Evolutionary conservation across 2,888 invertebrate species (phyloP).

Genomic region (Plusia festucae): DNA sequence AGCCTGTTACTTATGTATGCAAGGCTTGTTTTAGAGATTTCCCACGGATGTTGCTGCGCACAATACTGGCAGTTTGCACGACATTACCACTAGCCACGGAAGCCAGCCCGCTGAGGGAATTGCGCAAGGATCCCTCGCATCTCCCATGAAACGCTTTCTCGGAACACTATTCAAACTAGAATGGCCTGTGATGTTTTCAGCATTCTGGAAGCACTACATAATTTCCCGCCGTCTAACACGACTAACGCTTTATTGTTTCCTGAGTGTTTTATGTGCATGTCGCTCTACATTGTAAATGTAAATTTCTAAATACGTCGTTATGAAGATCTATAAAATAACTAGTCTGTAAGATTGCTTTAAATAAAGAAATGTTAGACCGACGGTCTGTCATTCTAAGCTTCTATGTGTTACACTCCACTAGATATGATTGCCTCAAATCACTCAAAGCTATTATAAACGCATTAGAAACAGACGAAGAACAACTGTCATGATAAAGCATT

Average conservation of each 20-base stretch:
- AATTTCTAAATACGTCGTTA: background rate
- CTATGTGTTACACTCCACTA: conserved; percentile 63
- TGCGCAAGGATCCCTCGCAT: conserved; percentile 58
- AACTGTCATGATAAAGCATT: conserved; percentile 36
- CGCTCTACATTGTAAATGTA: conserved; percentile 13
- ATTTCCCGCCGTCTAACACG: conserved; percentile 29
- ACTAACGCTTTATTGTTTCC: conserved; percentile 44
- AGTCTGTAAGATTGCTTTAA: background rate
- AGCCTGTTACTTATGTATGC: conserved; percentile 65
- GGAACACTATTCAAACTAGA: conserved; percentile 32
- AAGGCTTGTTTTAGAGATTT: conserved; percentile 68
- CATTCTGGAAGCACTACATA: conserved; percentile 39
- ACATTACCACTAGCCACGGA: conserved; percentile 56
- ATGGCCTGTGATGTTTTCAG: conserved; percentile 27
- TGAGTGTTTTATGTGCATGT: conserved; percentile 20
- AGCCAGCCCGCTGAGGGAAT: conserved; percentile 54
- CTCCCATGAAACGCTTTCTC: conserved; percentile 52
- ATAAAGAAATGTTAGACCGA: background rate
- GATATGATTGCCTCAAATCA: conserved; percentile 60
- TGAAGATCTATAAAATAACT: background rate
- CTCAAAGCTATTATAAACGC: conserved; percentile 64
- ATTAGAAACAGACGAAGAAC: conserved; percentile 59
- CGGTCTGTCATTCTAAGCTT: conserved; percentile 13
- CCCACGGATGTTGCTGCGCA: conserved; percentile 71
- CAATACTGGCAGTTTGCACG: conserved; percentile 58